These are phyloP conservation scores for Cyclophora albipunctata DNA, from an alignment of 2,888 invertebrate species.

Conservation along the genomic window DNA sequence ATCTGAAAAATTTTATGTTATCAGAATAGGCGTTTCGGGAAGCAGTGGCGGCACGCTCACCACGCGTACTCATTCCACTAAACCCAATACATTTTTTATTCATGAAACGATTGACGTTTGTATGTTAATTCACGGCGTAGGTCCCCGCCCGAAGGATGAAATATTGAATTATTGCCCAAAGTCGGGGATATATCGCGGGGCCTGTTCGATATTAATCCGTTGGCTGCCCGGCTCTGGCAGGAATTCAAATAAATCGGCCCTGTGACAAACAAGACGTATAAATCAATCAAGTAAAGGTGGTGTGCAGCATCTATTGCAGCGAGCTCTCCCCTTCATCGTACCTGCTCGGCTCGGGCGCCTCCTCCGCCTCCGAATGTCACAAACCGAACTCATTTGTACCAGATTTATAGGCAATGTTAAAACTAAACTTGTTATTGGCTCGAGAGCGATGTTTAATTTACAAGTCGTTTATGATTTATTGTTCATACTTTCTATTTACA, in stretches of 20 bases:
- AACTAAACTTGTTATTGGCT: constrained; percentile 68
- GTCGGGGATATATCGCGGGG: constrained; percentile 67
- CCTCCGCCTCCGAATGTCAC: constrained; percentile 35
- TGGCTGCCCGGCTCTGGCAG: constrained; percentile 67
- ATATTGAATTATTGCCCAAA: constrained; percentile 74
- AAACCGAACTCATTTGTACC: constrained; percentile 66
- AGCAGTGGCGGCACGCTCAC: constrained; percentile 44
- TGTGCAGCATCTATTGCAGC: constrained; percentile 66
- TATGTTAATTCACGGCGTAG: constrained; percentile 72
- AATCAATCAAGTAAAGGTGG: constrained; percentile 74
- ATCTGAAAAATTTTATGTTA: constrained; percentile 56
- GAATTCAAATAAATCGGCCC: constrained; percentile 74
- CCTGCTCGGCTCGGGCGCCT: not conserved
- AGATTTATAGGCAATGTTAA: constrained; percentile 66
- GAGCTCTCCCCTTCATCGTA: constrained; percentile 34
- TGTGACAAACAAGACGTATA: constrained; percentile 76
- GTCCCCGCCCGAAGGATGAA: constrained; percentile 68
- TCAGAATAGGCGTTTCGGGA: constrained; percentile 52
- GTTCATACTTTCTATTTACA: constrained; percentile 11
- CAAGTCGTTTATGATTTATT: constrained; percentile 54
- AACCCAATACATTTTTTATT: constrained; percentile 76
- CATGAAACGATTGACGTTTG: constrained; percentile 76
- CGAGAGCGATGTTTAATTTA: constrained; percentile 53
- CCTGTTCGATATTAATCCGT: constrained; percentile 72
- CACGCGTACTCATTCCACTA: constrained; percentile 67